Evolutionary conservation across 1,140 invertebrate genomes (phyloP).

Genomic region (Papilio glaucus): DNA sequence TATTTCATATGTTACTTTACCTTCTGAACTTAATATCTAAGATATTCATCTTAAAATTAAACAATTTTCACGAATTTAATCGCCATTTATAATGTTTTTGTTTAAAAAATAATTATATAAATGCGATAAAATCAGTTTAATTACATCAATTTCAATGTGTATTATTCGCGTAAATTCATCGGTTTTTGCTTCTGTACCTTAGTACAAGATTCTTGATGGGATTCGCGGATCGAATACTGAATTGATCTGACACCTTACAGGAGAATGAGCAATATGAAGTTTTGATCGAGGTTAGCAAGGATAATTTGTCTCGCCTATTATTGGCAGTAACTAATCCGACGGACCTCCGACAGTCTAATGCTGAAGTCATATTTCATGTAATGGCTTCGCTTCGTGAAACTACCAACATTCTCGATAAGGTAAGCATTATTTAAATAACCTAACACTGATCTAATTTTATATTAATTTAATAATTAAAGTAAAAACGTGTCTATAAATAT

Average conservation of each 20-base stretch:
- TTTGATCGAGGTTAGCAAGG: slow-evolving; percentile 65
- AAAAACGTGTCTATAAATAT: too few species aligned
- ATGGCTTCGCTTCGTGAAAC: slow-evolving; percentile 64
- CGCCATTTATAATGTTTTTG: too few species aligned
- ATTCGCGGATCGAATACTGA: not conserved
- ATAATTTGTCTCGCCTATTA: slow-evolving; percentile 62
- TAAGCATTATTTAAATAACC: slow-evolving; percentile 38
- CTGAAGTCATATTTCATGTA: slow-evolving; percentile 67
- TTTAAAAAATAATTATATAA: too few species aligned
- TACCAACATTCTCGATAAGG: slow-evolving; percentile 63
- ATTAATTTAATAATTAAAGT: too few species aligned
- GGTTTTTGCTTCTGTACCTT: not conserved
- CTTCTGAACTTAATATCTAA: not conserved
- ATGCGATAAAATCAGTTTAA: too few species aligned
- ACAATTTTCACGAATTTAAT: too few species aligned
- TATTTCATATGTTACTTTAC: not conserved
- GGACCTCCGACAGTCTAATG: slow-evolving; percentile 52
- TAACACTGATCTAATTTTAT: not conserved
- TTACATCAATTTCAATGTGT: too few species aligned
- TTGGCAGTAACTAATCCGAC: slow-evolving; percentile 52
- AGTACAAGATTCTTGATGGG: not conserved
- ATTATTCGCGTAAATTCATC: too few species aligned
- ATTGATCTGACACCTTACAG: slow-evolving; percentile 43
- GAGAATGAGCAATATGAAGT: slow-evolving; percentile 68
- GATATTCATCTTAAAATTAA: too few species aligned